Percentiles rank a stretch among this genome's conserved stretches.
These are phyloP conservation scores for Hormiphora californensis DNA, from an alignment of 37 sponge, comb jelly and placozoan species.

Conservation along the genomic window DNA sequence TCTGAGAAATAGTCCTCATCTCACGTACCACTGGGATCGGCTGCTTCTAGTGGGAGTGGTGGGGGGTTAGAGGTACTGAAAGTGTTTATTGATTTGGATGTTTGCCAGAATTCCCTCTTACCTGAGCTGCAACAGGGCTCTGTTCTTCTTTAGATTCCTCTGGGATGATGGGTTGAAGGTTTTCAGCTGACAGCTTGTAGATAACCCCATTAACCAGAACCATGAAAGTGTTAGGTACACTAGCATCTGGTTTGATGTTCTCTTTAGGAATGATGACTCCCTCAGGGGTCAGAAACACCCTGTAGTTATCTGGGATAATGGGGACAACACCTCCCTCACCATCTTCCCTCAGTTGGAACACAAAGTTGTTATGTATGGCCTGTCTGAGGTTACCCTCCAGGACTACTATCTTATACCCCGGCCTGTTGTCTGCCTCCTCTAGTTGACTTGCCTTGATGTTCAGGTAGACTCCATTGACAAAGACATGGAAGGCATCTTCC, in stretches of 20 bases:
- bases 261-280: neutral
- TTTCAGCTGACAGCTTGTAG: constrained; percentile 2
- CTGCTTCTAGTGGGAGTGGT: too few relatives aligned
- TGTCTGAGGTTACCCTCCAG: neutral
- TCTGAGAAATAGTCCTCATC: too few relatives aligned
- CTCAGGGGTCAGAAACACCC: neutral
- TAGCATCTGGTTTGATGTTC: constrained; percentile 17
- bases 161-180: neutral
- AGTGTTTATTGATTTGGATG: too few relatives aligned
- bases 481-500: neutral
- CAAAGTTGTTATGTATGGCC: neutral
- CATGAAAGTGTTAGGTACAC: neutral
- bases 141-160: neutral
- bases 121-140: neutral
- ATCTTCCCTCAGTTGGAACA: neutral
- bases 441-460: neutral
- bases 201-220: neutral
- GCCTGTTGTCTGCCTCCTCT: neutral
- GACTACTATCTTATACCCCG: neutral
- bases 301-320: neutral
- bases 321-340: neutral
- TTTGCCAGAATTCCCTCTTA: too few relatives aligned
- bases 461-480: neutral
- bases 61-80: too few relatives aligned
- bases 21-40: too few relatives aligned